Conservation (phyloP, 2,888 invertebrate species). For the Chrysolina oricalcia region DNA sequence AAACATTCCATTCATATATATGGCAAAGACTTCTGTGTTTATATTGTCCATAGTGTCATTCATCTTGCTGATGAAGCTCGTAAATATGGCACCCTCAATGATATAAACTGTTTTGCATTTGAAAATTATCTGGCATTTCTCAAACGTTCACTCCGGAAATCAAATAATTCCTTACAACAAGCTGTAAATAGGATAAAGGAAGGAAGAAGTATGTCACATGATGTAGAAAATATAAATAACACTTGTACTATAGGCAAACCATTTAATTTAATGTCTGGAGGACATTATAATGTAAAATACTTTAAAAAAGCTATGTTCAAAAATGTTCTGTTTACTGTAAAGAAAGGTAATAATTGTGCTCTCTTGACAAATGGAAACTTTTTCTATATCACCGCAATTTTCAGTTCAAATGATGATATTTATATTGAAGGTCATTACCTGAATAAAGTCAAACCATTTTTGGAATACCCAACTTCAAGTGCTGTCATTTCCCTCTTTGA, state of each 20-base stretch:
- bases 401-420: constrained; percentile 29
- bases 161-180: constrained; percentile 35
- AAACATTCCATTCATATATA: constrained; percentile 27
- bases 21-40: constrained; percentile 36
- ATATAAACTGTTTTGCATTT: constrained; percentile 33
- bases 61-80: constrained; percentile 29
- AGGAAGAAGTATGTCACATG: constrained; percentile 27
- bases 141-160: constrained; percentile 21
- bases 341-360: constrained; percentile 34
- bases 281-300: constrained; percentile 10
- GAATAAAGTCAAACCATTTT: constrained; percentile 28
- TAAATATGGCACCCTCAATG: constrained; percentile 29
- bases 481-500: constrained; percentile 30
- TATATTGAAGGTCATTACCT: constrained; percentile 7
- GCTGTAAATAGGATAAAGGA: constrained; percentile 35
- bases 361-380: constrained; percentile 22
- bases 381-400: constrained; percentile 28
- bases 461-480: constrained; percentile 32
- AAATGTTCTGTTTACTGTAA: constrained; percentile 24
- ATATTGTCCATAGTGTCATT: constrained; percentile 32
- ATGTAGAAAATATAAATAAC: constrained; percentile 19
- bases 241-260: constrained; percentile 27
- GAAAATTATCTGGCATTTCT: constrained; percentile 31
- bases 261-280: constrained; percentile 24
- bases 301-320: constrained; percentile 17